Base-by-base conservation (phyloP, 1,140 invertebrate species). In the Drosophila cardini region DNA sequence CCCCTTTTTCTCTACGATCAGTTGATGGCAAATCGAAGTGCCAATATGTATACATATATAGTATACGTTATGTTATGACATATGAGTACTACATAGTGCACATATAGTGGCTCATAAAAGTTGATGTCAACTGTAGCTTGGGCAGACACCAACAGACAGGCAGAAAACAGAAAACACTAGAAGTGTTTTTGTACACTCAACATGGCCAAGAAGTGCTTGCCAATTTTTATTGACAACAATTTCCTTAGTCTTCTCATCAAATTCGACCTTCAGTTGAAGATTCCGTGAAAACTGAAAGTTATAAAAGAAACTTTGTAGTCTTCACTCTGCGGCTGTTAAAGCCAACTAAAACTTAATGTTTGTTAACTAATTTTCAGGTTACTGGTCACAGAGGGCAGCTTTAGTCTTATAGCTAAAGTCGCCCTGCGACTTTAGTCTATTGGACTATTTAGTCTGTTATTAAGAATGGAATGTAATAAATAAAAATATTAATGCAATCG, bases 41-140 rank as follows among this genome's bases (percentile, higher is more conserved):
- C n/a, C 61, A 63, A 52, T 34, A 53, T 52, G 16, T 52, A 36
- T 36, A 26, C 21, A 26, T 26, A 26, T 2, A 4, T 26, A 26
- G 1, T 26, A 26, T 26, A 26, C 5, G 21, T 26, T 26, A 5
- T 2, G 21, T 26, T 26, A 61, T 18, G 13, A 7, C 30, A 34
- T 21, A 15, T 52, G 15, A n/a, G 13, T 16, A 52, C 45, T 43
- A 26, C 21, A 26, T 26, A 26, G 42, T 48, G 11, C 16, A 18
- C 42, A 38, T 42, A 43, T n/a, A 13, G 13, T 42, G 46, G 15
- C 46, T 42, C 48, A 21, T 64, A 64, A 64, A 64, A 64, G 40
- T 53, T 42, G 26, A 30, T 52, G 50, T 42, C 48, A 30, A n/a
- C 32, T 34, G n/a, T 52, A 26, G 32, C n/a, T 50, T 26, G 46